Evolutionary conservation across 1,140 invertebrate genomes (phyloP), one percentile per base, ranked within the genome.

Genomic region (Macrocentrus cingulum): DNA sequence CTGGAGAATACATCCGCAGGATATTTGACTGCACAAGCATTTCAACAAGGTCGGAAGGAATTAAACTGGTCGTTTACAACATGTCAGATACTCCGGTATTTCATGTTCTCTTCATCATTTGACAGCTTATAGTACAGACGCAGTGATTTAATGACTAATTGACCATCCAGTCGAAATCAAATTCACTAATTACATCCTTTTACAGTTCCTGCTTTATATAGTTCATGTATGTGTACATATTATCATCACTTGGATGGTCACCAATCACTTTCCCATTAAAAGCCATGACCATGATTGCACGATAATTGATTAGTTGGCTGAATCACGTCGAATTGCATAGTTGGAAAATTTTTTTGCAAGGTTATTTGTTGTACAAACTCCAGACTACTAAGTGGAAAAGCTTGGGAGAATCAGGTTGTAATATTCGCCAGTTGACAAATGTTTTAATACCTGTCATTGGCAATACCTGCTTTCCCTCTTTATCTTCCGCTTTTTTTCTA

Each of bases 401-500:
- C 42, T 36, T 19, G 42, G 9, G 51, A 32, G 46, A 36, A 29
- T 54, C 37, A 42, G 25, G 5, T 23, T 16, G 51, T 25, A 62
- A 62, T 62, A 59, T 58, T 55, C 56, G 32, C 34, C 45, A 37
- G 44, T 50, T 62, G 60, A 59, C 60, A 62, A 62, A 62, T 62
- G 60, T 52, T 58, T 62, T 59, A 62, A 62, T 62, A 62, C 56
- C 56, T 62, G 60, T 52, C 60, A 62, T 62, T 16, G 50, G 29
- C 51, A 49, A 61, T 61, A 54, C 51, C 51, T 54, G 22, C 22
- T 41, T 54, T 23, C 36, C 22, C 48, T 13, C 20, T 16, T 18
- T 11, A 18, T 46, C 11, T 42, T 18, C 25, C 16, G 9, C 49
- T 23, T 42, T 25, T 23, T 39, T 48, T 37, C 23, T 52, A 25